Evolutionary conservation across 2,797 vertebrate genomes (phyloP).

Genomic region (Philypnodon macrostomus): DNA sequence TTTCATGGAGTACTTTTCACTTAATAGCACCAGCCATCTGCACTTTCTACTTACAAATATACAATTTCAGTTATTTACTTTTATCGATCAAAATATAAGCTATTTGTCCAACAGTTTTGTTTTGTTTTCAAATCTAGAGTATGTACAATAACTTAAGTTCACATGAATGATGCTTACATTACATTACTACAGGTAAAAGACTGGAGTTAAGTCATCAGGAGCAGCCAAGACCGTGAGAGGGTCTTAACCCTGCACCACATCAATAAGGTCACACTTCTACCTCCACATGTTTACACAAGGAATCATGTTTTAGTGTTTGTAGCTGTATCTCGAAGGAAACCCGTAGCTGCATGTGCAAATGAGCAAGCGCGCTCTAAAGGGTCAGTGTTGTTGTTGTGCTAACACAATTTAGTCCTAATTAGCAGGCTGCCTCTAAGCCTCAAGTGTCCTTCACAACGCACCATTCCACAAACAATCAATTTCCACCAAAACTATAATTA

Average conservation of each 20-base stretch:
- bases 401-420: slow-evolving; percentile 66
- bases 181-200: slow-evolving; percentile 5
- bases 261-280: slow-evolving; percentile 48
- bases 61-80: no score
- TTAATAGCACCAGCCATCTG: no score
- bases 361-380: slow-evolving; percentile 20
- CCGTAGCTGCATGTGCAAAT: not conserved
- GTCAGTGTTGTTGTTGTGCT: slow-evolving; percentile 55
- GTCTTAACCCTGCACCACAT: slow-evolving; percentile 52
- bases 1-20: no score
- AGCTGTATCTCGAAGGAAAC: slow-evolving; percentile 12
- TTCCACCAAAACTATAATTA: slow-evolving; percentile 46
- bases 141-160: not conserved
- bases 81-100: no score
- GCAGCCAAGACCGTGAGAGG: slow-evolving; percentile 58
- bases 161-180: not conserved
- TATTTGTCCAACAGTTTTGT: no score
- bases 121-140: no score
- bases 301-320: slow-evolving; percentile 9
- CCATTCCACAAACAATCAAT: slow-evolving; percentile 40
- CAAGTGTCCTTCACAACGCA: slow-evolving; percentile 35
- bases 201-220: slow-evolving; percentile 4
- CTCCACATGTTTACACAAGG: slow-evolving; percentile 6
- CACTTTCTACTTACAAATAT: no score
- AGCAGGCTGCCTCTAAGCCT: slow-evolving; percentile 49